Evolutionary conservation across 2,113 vertebrate genomes (phyloP).

Genomic region (Emydura subglobosa): DNA sequence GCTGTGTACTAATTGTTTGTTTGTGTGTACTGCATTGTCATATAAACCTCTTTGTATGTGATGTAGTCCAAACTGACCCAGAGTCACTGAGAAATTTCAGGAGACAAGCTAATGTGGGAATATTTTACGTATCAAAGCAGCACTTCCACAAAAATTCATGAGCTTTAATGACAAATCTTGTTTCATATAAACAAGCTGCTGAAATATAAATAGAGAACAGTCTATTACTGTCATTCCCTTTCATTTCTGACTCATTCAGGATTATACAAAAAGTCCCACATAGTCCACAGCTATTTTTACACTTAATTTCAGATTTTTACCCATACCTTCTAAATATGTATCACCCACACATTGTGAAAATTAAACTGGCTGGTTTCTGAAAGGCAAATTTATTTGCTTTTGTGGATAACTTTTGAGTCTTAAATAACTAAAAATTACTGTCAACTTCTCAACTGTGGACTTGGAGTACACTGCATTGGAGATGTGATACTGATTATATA

Average conservation of each 20-base stretch:
- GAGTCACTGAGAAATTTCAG: neutral
- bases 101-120: neutral
- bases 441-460: neutral
- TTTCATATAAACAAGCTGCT: neutral
- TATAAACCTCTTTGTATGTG: neutral
- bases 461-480: neutral
- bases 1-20: neutral
- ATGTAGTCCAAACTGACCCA: neutral
- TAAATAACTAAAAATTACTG: neutral
- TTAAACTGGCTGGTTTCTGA: neutral
- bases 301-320: neutral
- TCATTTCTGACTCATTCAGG: neutral
- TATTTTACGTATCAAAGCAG: neutral
- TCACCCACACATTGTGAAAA: neutral
- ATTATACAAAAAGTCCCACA: neutral
- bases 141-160: neutral
- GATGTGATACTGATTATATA: neutral
- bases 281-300: neutral
- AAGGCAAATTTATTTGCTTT: neutral
- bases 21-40: neutral
- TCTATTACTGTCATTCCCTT: neutral
- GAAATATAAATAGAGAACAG: neutral
- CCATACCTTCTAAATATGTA: neutral
- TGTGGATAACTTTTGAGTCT: neutral
- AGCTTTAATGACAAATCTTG: neutral